Evolutionary conservation across 2,113 vertebrate genomes (phyloP).

Genomic region (Poeciliopsis occidentalis): DNA sequence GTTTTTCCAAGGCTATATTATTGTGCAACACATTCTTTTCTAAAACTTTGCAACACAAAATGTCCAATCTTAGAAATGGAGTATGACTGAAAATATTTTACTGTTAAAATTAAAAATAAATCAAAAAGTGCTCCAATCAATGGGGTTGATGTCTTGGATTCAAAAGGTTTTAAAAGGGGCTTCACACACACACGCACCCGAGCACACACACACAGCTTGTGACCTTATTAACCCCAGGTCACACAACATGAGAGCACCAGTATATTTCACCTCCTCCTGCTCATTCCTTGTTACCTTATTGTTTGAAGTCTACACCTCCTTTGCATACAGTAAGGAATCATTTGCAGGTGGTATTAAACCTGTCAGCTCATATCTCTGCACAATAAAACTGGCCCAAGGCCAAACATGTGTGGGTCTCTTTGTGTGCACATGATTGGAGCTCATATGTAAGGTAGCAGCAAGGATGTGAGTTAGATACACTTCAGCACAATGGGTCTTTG

Average conservation of each 20-base stretch:
- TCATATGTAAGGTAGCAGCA: conserved; percentile 42
- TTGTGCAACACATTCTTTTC: too few species aligned
- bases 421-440: conserved; percentile 17
- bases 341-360: conserved; percentile 66
- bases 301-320: conserved; percentile 66
- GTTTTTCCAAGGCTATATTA: too few species aligned
- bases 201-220: conserved; percentile 4
- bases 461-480: conserved; percentile 62
- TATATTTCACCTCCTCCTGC: conserved; percentile 20
- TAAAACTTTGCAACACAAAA: too few species aligned
- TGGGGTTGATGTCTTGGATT: background rate
- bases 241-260: conserved; percentile 22
- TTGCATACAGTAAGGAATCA: conserved; percentile 55
- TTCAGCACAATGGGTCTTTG: conserved; percentile 69
- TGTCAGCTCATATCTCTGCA: conserved; percentile 65
- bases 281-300: conserved; percentile 20
- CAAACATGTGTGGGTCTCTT: conserved; percentile 38
- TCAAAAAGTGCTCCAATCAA: background rate
- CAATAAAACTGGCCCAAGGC: conserved; percentile 64
- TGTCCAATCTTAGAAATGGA: too few species aligned
- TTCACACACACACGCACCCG: background rate
- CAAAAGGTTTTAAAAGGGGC: background rate
- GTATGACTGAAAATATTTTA: too few species aligned
- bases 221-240: conserved; percentile 36
- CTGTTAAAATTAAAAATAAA: background rate